phyloP scores from a whole-genome alignment of 92 coral and sea anemone species.

The Phenganax marumi region DNA sequence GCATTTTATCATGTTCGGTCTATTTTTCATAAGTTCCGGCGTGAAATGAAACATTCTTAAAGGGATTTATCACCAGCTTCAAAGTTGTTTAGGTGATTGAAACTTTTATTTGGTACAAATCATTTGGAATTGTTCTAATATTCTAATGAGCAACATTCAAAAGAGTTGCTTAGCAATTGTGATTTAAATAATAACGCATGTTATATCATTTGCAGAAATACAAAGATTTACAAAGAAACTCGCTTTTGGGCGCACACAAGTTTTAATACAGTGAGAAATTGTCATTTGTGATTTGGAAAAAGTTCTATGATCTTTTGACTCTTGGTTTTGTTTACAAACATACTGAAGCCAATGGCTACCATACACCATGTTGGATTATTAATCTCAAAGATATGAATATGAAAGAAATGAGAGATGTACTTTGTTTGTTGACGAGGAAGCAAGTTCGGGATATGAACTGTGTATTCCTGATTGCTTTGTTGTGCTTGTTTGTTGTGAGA shows the following conservation, averaged over 20 bases:
- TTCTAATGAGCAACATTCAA: background rate
- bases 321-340: background rate
- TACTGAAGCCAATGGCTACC: background rate
- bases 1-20: too few relatives aligned
- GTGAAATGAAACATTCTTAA: background rate
- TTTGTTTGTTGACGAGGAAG: background rate
- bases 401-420: background rate
- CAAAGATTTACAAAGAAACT: slow-evolving; percentile 1
- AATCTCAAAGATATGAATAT: background rate
- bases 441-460: background rate
- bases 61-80: background rate
- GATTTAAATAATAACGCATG: background rate
- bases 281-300: background rate
- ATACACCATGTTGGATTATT: background rate
- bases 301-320: background rate
- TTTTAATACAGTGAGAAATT: background rate
- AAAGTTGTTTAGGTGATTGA: background rate
- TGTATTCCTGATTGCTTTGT: background rate
- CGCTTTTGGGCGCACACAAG: too few relatives aligned
- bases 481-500: background rate
- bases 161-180: background rate
- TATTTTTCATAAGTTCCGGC: background rate
- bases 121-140: background rate
- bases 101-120: background rate
- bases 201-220: background rate